phyloP scores from a whole-genome alignment of 2,797 vertebrate genomes.

The Enteromius radiatus region DNA sequence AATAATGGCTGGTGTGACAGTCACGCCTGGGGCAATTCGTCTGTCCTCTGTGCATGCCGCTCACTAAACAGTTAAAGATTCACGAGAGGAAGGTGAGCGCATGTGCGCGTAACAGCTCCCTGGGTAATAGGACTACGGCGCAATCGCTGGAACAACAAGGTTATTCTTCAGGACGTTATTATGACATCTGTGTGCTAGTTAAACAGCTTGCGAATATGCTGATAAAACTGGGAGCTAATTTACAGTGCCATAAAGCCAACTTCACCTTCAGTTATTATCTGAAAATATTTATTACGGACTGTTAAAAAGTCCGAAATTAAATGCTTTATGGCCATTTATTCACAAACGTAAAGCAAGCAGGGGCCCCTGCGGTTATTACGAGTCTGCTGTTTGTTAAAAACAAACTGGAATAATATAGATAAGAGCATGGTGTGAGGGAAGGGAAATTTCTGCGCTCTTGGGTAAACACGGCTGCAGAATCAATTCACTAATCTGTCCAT shows the following conservation, averaged over 20 bases:
- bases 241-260: slow-evolving; percentile 67
- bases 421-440: slow-evolving; percentile 75
- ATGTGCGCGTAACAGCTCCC: slow-evolving; percentile 52
- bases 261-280: slow-evolving; percentile 72
- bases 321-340: slow-evolving; percentile 71
- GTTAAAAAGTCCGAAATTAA: slow-evolving; percentile 70
- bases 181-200: slow-evolving; percentile 70
- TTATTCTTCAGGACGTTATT: slow-evolving; percentile 70
- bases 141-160: slow-evolving; percentile 67
- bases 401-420: slow-evolving; percentile 83
- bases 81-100: slow-evolving; percentile 44
- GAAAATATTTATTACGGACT: slow-evolving; percentile 68
- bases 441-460: slow-evolving; percentile 80
- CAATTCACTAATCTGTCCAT: slow-evolving; percentile 64
- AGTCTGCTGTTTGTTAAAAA: slow-evolving; percentile 71
- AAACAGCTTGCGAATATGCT: slow-evolving; percentile 70
- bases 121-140: slow-evolving; percentile 55
- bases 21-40: slow-evolving; percentile 57
- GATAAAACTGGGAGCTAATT: slow-evolving; percentile 69
- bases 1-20: slow-evolving; percentile 54
- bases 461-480: slow-evolving; percentile 73
- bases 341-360: slow-evolving; percentile 64
- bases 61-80: slow-evolving; percentile 67
- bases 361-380: slow-evolving; percentile 60
- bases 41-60: slow-evolving; percentile 47